Conservation (phyloP, 2,888 invertebrate genomes). For the Herminia tarsipennalis region DNA sequence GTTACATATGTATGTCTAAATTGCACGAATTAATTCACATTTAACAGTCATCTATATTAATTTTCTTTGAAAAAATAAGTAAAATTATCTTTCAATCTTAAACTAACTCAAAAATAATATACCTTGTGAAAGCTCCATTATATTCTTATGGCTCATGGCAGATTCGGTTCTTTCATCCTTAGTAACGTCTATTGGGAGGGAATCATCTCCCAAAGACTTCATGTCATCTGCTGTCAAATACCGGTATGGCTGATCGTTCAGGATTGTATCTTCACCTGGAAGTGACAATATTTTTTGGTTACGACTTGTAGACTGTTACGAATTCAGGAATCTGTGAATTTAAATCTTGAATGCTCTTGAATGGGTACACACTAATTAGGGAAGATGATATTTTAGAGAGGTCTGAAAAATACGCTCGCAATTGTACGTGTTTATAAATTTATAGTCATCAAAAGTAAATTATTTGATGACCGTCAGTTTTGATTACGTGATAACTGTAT, state of each 20-base stretch:
- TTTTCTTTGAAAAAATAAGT: too few species aligned
- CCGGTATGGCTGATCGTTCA: slow-evolving; percentile 95
- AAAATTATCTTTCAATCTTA: neutral
- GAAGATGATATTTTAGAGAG: too few species aligned
- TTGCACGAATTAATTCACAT: too few species aligned
- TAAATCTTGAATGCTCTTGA: too few species aligned
- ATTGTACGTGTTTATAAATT: too few species aligned
- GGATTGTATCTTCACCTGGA: slow-evolving; percentile 95
- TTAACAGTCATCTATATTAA: too few species aligned
- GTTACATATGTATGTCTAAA: too few species aligned
- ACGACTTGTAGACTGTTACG: neutral
- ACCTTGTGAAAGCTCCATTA: slow-evolving; percentile 83
- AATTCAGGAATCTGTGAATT: neutral
- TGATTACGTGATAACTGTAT: too few species aligned
- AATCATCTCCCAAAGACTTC: slow-evolving; percentile 97
- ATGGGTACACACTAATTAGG: too few species aligned
- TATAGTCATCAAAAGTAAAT: too few species aligned
- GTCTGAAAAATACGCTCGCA: too few species aligned
- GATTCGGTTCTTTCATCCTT: slow-evolving; percentile 94
- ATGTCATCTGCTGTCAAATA: slow-evolving; percentile 98
- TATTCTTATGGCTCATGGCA: slow-evolving; percentile 80
- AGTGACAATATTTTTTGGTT: neutral
- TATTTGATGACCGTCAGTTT: too few species aligned
- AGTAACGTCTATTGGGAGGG: slow-evolving; percentile 96
- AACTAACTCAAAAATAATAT: slow-evolving; percentile 9